These are phyloP conservation scores for Parauchenoglanis ngamensis DNA, from an alignment of 2,797 vertebrate species.

Conservation along the genomic window DNA sequence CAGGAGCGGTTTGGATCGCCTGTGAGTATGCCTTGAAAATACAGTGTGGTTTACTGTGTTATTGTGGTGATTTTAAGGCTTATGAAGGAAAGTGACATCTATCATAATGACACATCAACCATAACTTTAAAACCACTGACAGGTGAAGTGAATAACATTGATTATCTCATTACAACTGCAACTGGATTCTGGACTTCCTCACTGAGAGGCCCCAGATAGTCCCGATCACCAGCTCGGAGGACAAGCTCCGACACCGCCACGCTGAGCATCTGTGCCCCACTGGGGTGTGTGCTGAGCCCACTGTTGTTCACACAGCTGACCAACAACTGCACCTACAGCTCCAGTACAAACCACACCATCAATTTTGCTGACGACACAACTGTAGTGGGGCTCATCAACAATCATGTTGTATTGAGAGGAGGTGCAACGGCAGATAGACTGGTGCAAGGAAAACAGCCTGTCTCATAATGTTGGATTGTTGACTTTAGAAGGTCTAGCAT, in stretches of 20 bases:
- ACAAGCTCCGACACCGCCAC: not conserved
- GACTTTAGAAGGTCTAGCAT: too few species aligned
- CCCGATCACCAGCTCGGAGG: not conserved
- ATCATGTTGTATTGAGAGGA: not conserved
- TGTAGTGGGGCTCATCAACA: not conserved
- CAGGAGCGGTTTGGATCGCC: too few species aligned
- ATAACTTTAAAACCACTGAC: too few species aligned
- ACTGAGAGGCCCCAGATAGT: not conserved
- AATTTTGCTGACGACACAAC: not conserved
- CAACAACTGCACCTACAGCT: not conserved
- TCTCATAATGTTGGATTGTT: not conserved
- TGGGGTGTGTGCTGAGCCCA: not conserved
- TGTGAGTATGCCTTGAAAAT: not conserved
- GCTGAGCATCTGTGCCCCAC: not conserved
- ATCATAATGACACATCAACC: not conserved
- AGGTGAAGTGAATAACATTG: too few species aligned
- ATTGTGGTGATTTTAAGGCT: not conserved
- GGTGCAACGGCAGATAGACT: not conserved
- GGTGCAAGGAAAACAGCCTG: not conserved
- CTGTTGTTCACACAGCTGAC: not conserved
- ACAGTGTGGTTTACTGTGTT: not conserved
- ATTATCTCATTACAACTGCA: too few species aligned
- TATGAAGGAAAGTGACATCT: not conserved
- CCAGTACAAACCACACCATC: not conserved
- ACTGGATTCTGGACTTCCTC: too few species aligned